Conservation (phyloP, 1,140 invertebrate genomes). For the Linepithema humile region DNA sequence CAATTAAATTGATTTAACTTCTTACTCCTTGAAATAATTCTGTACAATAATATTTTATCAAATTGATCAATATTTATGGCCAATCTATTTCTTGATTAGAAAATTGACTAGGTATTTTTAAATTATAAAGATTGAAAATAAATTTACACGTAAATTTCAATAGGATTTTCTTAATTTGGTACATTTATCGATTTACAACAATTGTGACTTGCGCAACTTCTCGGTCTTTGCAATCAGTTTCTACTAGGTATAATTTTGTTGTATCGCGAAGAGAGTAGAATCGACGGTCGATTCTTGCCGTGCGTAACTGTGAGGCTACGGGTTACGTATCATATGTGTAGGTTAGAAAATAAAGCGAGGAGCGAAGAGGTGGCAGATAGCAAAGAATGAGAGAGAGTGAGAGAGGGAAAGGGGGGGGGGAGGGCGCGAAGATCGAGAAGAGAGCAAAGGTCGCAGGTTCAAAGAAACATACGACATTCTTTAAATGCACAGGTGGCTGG, state of each 20-base stretch:
- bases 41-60: background rate
- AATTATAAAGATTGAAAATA: too few species aligned
- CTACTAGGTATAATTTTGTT: constrained; percentile 1
- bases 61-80: background rate
- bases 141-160: too few species aligned
- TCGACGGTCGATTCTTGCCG: background rate
- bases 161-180: too few species aligned
- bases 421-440: background rate
- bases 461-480: constrained; percentile 39
- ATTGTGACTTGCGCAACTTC: background rate
- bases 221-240: background rate
- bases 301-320: constrained; percentile 17
- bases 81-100: too few species aligned
- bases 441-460: background rate
- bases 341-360: constrained; percentile 19
- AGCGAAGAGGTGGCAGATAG: background rate
- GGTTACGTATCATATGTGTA: background rate
- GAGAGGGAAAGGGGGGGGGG: background rate
- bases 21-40: background rate
- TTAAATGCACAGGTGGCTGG: constrained; percentile 78
- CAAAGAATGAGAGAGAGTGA: constrained; percentile 1
- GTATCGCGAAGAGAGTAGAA: background rate
- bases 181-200: background rate
- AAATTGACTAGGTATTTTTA: too few species aligned
- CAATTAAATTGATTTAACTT: constrained; percentile 1